Evolutionary conservation across 92 coral and sea anemone species (phyloP).

Genomic region (Diadumene lineata): DNA sequence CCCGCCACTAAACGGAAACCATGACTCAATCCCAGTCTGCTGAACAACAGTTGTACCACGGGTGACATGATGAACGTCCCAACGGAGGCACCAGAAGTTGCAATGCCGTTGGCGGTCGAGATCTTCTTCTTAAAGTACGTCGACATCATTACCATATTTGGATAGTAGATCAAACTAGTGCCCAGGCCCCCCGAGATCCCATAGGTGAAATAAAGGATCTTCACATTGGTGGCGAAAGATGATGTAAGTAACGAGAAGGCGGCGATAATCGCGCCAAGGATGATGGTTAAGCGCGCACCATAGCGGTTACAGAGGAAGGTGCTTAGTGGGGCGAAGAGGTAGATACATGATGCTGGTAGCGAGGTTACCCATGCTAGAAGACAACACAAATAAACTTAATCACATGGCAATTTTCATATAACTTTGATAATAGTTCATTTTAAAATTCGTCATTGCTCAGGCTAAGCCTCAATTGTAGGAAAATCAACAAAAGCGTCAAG

Average conservation of each 20-base stretch:
- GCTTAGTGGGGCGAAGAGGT: slow-evolving; percentile 33
- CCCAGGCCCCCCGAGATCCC: slow-evolving; percentile 25
- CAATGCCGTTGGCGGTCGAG: slow-evolving; percentile 26
- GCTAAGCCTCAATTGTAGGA: no score
- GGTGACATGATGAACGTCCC: slow-evolving; percentile 34
- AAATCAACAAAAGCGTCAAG: no score
- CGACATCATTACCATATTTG: slow-evolving; percentile 12
- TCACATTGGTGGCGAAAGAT: slow-evolving; percentile 15
- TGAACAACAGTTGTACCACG: slow-evolving; percentile 13
- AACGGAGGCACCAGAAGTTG: slow-evolving; percentile 19
- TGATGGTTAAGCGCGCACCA: slow-evolving; percentile 21
- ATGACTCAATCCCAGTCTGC: slow-evolving; percentile 16
- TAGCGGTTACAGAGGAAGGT: slow-evolving; percentile 24
- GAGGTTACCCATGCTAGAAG: slow-evolving; percentile 32
- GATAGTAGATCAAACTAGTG: slow-evolving; percentile 18
- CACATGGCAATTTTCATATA: background rate
- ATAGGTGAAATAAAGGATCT: slow-evolving; percentile 25
- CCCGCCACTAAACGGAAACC: slow-evolving; percentile 2
- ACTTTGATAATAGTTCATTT: background rate
- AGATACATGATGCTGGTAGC: slow-evolving; percentile 14
- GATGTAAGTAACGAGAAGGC: background rate
- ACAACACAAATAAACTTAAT: background rate
- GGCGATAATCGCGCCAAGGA: slow-evolving; percentile 22
- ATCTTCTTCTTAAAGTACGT: slow-evolving; percentile 16
- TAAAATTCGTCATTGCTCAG: no score